phyloP scores from a whole-genome alignment of 2,888 invertebrate species.

The Acleris holmiana region DNA sequence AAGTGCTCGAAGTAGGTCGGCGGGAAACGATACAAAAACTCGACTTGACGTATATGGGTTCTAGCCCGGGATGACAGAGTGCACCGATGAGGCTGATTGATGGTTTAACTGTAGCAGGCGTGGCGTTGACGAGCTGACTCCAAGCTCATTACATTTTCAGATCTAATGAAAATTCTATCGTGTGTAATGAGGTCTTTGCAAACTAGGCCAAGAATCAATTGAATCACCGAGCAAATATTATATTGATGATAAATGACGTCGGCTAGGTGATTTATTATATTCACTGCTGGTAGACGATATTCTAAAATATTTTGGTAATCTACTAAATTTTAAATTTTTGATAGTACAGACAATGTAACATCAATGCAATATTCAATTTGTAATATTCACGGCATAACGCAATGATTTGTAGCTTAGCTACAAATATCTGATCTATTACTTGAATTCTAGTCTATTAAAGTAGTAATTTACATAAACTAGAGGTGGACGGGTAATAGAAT shows the following conservation, averaged over 20 bases:
- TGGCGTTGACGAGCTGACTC: slow-evolving; percentile 43
- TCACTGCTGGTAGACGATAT: too few species aligned
- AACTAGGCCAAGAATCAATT: slow-evolving; percentile 3
- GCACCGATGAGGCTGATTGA: slow-evolving; percentile 66
- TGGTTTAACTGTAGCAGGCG: slow-evolving; percentile 71
- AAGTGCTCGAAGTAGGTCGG: slow-evolving; percentile 65
- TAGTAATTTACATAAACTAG: slow-evolving; percentile 31
- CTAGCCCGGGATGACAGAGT: slow-evolving; percentile 52
- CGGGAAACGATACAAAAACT: slow-evolving; percentile 75
- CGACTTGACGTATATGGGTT: slow-evolving; percentile 68
- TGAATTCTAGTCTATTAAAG: slow-evolving; percentile 16
- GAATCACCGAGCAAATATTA: slow-evolving; percentile 7
- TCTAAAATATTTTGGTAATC: neutral
- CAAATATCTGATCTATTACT: neutral
- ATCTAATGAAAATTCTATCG: slow-evolving; percentile 26
- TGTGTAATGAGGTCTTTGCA: slow-evolving; percentile 4
- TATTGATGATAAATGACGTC: neutral
- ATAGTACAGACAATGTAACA: too few species aligned
- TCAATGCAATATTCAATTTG: too few species aligned
- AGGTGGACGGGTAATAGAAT: slow-evolving; percentile 19
- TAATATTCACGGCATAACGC: neutral
- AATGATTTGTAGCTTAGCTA: neutral
- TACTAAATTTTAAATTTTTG: too few species aligned
- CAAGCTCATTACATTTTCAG: slow-evolving; percentile 27
- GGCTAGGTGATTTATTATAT: neutral